A percentile compares a stretch with the other conserved stretches of the same genome.
Evolutionary conservation across 1,140 invertebrate species (phyloP).

Genomic region (Drosophila takahashii): DNA sequence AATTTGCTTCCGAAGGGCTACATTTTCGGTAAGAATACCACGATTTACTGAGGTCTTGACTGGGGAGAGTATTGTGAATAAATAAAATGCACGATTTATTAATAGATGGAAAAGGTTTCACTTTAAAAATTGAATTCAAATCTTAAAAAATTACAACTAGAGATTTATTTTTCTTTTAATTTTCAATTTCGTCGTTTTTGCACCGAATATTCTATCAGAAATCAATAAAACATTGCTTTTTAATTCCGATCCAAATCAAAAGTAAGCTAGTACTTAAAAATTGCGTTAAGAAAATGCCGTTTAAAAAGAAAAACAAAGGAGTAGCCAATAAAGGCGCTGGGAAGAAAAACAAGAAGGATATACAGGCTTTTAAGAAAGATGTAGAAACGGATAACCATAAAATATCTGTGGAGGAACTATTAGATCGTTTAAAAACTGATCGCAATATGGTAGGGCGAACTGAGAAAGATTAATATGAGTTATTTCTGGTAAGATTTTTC

Average conservation of each 20-base stretch:
- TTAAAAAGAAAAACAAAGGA: background rate
- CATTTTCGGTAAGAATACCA: background rate
- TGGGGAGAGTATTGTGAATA: background rate
- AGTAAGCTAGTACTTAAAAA: background rate
- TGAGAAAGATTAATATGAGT: background rate
- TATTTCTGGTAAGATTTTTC: background rate
- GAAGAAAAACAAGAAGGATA: background rate
- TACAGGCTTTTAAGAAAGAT: background rate
- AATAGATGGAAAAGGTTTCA: background rate
- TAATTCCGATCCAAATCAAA: background rate
- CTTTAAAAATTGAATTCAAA: no score
- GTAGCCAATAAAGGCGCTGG: background rate
- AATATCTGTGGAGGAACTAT: background rate
- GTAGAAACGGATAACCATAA: background rate
- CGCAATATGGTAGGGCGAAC: background rate
- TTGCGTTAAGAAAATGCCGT: background rate
- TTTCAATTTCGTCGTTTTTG: no score
- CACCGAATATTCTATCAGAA: background rate
- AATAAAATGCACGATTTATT: background rate
- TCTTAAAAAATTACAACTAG: no score
- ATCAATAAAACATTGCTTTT: background rate
- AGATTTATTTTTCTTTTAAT: no score
- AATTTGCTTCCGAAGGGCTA: conserved; percentile 54
- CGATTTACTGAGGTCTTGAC: background rate
- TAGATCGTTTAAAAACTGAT: background rate